Base-by-base conservation (phyloP, 2,797 vertebrate species). In the Vultur gryphus region DNA sequence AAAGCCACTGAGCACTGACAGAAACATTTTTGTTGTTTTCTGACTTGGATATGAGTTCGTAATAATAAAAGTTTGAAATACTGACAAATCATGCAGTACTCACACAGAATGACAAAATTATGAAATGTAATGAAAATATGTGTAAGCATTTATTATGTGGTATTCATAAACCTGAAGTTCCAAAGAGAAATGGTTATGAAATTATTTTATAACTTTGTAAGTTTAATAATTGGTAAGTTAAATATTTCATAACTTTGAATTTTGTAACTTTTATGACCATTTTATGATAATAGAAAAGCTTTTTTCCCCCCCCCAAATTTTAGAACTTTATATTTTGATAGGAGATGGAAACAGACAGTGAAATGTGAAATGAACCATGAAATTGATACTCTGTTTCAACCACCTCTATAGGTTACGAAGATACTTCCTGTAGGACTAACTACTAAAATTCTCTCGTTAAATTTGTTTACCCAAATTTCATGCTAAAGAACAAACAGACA, bases 291-390 rank as follows among this genome's bases (percentile, higher is more conserved):
- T 2, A 46, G 13, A 75, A 84, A 67, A 79, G 4, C 15, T 16
- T 16, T 4, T 23, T n/a, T 35, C 8, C 7, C 2, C 1, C 1
- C 2, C 23, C 16, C n/a, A 77, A 25, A 25, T 3, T 13, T 78
- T 19, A 58, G 37, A 75, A 59, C 11, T 64, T 91, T 5, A 1
- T 44, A 9, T 83, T 93, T 83, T 78, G 28, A 9, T 48, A 44
- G 17, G 37, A 78, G 52, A 46, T 66, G 31, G 29, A 77, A 87
- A 76, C 19, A 24, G 35, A 28, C 9, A 62, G 19, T 69, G 41
- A 84, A 64, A 65, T 37, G 14, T 89, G 58, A 59, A 79, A 57
- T 46, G 7, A 83, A 62, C 4, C 20, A 41, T 25, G 37, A 77
- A 44, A 70, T 33, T 23, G 25, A 46, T 75, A 44, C 8, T 59